A percentile compares a stretch with the other conserved stretches of the same genome.
Conservation (phyloP, 2,888 invertebrate species). For the Hemaris fuciformis region DNA sequence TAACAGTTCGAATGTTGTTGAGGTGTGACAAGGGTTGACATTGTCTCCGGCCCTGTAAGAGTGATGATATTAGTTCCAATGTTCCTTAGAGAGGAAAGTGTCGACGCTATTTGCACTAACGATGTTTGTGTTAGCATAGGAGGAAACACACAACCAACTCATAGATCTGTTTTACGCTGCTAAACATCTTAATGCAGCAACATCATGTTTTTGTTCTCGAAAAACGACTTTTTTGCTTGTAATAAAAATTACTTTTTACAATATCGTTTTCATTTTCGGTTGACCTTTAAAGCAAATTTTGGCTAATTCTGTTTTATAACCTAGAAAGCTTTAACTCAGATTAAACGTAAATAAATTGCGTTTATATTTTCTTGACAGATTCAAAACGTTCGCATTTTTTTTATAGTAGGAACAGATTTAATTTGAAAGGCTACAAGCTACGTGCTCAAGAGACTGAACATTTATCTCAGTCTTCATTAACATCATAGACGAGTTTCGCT, state of each 20-base stretch:
- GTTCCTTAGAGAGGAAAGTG: not conserved
- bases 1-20: not conserved
- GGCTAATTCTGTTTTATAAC: not conserved
- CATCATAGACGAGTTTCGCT: not conserved
- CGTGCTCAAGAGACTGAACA: constrained; percentile 11
- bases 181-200: not conserved
- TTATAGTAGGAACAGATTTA: not conserved
- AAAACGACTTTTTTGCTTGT: too few species aligned
- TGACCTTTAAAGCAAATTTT: not conserved
- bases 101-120: not conserved
- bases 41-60: constrained; percentile 24
- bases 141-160: not conserved
- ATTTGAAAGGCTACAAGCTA: not conserved
- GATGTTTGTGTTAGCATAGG: not conserved
- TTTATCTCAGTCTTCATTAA: constrained; percentile 10
- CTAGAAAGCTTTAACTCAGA: not conserved
- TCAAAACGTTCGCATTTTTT: not conserved
- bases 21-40: constrained; percentile 32
- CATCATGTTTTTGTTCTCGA: too few species aligned
- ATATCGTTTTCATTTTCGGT: too few species aligned
- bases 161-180: not conserved
- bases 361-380: not conserved
- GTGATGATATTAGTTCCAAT: constrained; percentile 18
- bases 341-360: not conserved
- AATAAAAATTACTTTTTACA: too few species aligned